These are phyloP conservation scores for Neoaliturus tenellus DNA, from an alignment of 2,888 invertebrate genomes.

Conservation along the genomic window DNA sequence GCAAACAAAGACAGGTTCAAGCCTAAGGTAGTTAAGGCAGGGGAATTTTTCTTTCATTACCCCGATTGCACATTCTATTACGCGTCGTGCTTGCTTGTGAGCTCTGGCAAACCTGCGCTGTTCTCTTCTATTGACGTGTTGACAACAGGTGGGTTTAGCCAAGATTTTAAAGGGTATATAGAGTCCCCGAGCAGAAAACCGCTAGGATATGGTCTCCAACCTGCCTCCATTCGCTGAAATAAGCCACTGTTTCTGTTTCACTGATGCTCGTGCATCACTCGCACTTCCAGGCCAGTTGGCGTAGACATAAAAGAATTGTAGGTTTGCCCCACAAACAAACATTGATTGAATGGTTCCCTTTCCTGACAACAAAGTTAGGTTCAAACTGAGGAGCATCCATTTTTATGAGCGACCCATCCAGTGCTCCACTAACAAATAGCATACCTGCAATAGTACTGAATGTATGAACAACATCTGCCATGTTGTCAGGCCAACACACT, in stretches of 20 bases:
- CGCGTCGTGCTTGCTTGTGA: background rate
- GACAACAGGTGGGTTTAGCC: background rate
- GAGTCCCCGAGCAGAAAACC: background rate
- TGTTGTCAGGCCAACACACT: background rate
- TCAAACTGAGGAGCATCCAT: background rate
- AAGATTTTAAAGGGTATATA: background rate
- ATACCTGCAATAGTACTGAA: background rate
- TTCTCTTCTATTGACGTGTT: background rate
- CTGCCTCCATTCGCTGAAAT: background rate
- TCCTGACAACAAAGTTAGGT: background rate
- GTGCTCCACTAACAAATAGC: background rate
- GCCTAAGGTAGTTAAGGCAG: background rate
- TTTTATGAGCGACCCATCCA: background rate
- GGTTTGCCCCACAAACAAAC: background rate
- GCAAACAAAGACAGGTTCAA: background rate
- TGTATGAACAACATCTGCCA: background rate
- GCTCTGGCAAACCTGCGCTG: background rate
- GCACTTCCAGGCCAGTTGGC: background rate
- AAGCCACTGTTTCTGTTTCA: background rate
- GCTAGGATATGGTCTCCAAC: background rate
- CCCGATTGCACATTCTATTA: background rate
- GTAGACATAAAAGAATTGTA: background rate
- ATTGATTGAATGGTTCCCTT: background rate
- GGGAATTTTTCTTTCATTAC: background rate
- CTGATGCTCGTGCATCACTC: background rate